These are phyloP conservation scores for Triplophysa tibetana DNA, from an alignment of 2,113 vertebrate species.

Conservation along the genomic window DNA sequence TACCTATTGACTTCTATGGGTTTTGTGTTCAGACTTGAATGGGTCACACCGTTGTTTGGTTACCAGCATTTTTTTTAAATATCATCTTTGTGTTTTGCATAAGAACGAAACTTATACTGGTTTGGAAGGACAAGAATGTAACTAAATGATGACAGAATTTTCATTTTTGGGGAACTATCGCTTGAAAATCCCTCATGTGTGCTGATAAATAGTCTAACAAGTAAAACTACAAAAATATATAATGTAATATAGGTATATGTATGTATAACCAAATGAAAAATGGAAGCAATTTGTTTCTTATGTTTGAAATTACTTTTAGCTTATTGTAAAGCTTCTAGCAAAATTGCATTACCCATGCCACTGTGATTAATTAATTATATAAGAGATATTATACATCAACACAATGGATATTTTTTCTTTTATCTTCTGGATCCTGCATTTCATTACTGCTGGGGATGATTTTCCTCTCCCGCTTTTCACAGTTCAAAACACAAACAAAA, in stretches of 20 bases:
- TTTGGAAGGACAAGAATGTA: too few relatives aligned
- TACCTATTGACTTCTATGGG: too few relatives aligned
- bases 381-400: neutral
- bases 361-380: neutral
- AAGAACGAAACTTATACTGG: too few relatives aligned
- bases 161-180: too few relatives aligned
- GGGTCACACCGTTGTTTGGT: too few relatives aligned
- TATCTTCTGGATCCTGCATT: neutral
- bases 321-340: constrained; percentile 1
- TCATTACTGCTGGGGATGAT: neutral
- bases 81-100: too few relatives aligned
- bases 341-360: neutral
- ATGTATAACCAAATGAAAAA: neutral
- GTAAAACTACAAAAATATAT: neutral
- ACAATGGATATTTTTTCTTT: neutral
- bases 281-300: neutral
- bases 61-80: too few relatives aligned
- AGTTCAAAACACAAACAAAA: neutral
- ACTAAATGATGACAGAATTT: too few relatives aligned
- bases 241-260: too few relatives aligned
- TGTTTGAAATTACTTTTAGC: neutral
- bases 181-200: neutral
- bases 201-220: neutral
- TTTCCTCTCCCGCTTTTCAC: neutral
- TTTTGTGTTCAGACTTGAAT: too few relatives aligned